A percentile compares a stretch with the other conserved stretches of the same genome.
Conservation (phyloP, 2,888 invertebrate genomes). For the Drosophila atripex region DNA sequence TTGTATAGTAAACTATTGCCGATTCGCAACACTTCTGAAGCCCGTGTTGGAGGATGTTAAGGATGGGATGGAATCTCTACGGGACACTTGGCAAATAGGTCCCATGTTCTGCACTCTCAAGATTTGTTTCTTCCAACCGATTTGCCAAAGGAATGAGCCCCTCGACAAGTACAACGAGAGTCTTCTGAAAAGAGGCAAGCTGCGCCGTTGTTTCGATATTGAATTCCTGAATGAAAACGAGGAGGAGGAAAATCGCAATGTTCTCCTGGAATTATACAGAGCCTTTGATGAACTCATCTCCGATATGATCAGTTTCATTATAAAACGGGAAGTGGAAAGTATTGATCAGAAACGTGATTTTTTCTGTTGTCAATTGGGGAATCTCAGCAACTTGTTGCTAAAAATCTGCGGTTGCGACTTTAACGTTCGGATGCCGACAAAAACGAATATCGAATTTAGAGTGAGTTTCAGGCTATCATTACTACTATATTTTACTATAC, state of each 20-base stretch:
- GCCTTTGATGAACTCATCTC: constrained; percentile 57
- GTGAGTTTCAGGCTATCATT: constrained; percentile 29
- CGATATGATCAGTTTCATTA: constrained; percentile 48
- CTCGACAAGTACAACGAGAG: constrained; percentile 56
- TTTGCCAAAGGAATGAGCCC: constrained; percentile 36
- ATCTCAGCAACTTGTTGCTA: constrained; percentile 66
- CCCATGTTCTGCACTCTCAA: constrained; percentile 61
- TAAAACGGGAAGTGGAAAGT: constrained; percentile 19
- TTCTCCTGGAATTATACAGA: constrained; percentile 50
- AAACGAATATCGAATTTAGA: constrained; percentile 71
- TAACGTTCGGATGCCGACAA: constrained; percentile 70
- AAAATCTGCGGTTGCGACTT: constrained; percentile 72
- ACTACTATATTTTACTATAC: too few relatives aligned
- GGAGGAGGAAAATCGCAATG: constrained; percentile 7
- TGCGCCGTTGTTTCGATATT: constrained; percentile 42
- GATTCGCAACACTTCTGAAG: constrained; percentile 48
- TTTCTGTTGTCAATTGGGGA: constrained; percentile 70
- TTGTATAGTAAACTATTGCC: constrained; percentile 49
- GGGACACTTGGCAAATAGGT: background rate
- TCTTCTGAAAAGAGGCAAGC: constrained; percentile 19
- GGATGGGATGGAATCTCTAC: accelerated
- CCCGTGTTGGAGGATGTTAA: background rate
- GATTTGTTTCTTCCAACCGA: constrained; percentile 59
- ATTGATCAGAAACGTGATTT: constrained; percentile 30
- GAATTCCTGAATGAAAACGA: constrained; percentile 1